Base-by-base conservation (phyloP, 2,888 invertebrate genomes). In the Drosophila prostipennis region DNA sequence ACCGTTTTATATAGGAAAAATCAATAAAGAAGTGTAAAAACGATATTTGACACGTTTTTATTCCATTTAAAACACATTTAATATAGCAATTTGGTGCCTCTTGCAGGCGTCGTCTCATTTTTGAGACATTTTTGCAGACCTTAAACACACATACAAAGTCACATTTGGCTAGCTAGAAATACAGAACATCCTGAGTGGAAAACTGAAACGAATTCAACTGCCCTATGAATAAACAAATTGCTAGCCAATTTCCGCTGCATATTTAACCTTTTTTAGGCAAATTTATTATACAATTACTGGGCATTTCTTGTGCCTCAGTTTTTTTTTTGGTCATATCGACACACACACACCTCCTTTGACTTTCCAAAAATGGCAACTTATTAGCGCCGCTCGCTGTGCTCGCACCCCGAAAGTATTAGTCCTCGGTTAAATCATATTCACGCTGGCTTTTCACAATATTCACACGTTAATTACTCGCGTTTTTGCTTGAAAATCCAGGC, bases 241-340 rank as follows among this genome's bases (percentile, higher is more conserved):
- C 8, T 46, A 6, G 14, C 0, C 6, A 54, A 6, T 23, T 40
- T 8, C 3, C 5, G 1, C n/a, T 14, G 3, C 6, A 32, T 57
- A 32, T 57, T 54, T 40, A 16, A 54, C 19, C 16, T 53, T 48
- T 61, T 60, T 48, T 8, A 26, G n/a, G 16, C 7, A n/a, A 34
- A 43, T 54, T 63, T 72, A 71, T 70, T 70, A 72, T 72, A 67
- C 67, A 67, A 69, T 67, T 67, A 69, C 43, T 29, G 48, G 36
- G 36, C 69, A 56, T 32, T 68, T 69, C 32, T 32, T 45, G 45
- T 14, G 67, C 26, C 54, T 63, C 26, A 40, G 64, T 65, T 67
- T 67, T 49, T 19, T 67, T 65, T 53, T 52, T 45, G 37, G 53
- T 10, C 54, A 13, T 46, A 53, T 32, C 14, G 32, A 68, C 42